Evolutionary conservation across 2,888 invertebrate genomes (phyloP).

Genomic region (Philopedon plagiatum): DNA sequence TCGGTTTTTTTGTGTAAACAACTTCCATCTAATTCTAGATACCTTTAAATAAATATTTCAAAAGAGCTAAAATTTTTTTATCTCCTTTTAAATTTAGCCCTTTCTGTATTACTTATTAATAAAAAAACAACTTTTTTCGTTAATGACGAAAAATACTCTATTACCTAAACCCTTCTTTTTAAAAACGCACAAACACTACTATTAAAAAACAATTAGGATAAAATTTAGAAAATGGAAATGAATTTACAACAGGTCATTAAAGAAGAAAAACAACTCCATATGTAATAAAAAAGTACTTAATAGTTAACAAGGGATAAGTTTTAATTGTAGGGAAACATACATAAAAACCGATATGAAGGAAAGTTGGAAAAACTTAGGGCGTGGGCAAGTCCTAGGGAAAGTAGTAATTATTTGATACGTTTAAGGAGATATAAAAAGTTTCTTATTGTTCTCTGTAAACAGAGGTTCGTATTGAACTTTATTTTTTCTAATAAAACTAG

Average conservation of each 20-base stretch:
- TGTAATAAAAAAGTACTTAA: slow-evolving; percentile 10
- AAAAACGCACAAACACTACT: slow-evolving; percentile 9
- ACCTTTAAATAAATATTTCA: background rate
- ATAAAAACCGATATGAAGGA: slow-evolving; percentile 7
- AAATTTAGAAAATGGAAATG: slow-evolving; percentile 6
- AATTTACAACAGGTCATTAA: slow-evolving; percentile 15
- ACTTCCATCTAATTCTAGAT: too few species aligned
- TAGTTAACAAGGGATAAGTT: background rate
- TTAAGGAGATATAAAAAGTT: slow-evolving; percentile 8
- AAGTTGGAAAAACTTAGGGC: background rate
- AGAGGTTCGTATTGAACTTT: background rate
- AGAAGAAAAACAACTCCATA: slow-evolving; percentile 3
- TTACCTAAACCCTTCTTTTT: background rate
- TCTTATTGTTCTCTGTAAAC: background rate
- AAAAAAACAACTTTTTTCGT: slow-evolving; percentile 3
- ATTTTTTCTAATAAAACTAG: background rate
- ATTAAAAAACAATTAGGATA: slow-evolving; percentile 4
- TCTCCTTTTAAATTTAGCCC: background rate
- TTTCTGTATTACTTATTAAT: background rate
- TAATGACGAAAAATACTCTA: background rate
- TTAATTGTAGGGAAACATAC: slow-evolving; percentile 10
- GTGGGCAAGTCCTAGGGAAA: background rate
- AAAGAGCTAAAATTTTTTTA: too few species aligned
- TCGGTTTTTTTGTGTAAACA: too few species aligned
- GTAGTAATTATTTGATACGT: slow-evolving; percentile 16